These are phyloP conservation scores for Yponomeuta cagnagella DNA, from an alignment of 2,888 invertebrate species.

Conservation along the genomic window DNA sequence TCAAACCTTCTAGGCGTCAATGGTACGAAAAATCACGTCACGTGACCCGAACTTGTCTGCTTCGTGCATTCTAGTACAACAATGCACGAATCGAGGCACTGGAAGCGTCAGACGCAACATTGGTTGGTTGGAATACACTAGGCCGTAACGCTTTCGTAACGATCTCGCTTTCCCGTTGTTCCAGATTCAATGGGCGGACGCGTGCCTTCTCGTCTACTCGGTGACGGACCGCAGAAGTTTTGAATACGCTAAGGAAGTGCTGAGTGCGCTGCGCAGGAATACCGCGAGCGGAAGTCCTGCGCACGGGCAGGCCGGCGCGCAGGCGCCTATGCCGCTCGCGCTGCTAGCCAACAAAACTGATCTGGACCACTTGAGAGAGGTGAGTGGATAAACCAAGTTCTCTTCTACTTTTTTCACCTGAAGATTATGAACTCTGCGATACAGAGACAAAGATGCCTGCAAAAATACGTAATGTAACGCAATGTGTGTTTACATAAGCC, in stretches of 20 bases:
- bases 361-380: conserved; percentile 85
- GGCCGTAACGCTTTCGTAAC: too few species aligned
- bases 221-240: conserved; percentile 84
- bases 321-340: conserved; percentile 75
- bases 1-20: too few species aligned
- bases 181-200: conserved; percentile 85
- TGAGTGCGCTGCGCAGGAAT: conserved; percentile 76
- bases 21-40: too few species aligned
- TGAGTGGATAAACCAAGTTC: conserved; percentile 40
- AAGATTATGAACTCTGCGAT: too few species aligned
- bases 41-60: too few species aligned
- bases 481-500: too few species aligned
- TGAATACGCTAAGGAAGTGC: conserved; percentile 79
- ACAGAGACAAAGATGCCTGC: too few species aligned
- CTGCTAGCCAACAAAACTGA: conserved; percentile 88
- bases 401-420: background rate
- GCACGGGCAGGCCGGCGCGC: conserved; percentile 73
- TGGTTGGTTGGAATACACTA: too few species aligned
- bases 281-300: conserved; percentile 72
- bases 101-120: too few species aligned
- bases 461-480: too few species aligned
- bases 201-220: conserved; percentile 85
- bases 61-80: too few species aligned
- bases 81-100: too few species aligned
- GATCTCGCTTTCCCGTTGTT: conserved; percentile 24